Base-by-base conservation (phyloP, 2,113 vertebrate species). In the Poicephalus gulielmi region DNA sequence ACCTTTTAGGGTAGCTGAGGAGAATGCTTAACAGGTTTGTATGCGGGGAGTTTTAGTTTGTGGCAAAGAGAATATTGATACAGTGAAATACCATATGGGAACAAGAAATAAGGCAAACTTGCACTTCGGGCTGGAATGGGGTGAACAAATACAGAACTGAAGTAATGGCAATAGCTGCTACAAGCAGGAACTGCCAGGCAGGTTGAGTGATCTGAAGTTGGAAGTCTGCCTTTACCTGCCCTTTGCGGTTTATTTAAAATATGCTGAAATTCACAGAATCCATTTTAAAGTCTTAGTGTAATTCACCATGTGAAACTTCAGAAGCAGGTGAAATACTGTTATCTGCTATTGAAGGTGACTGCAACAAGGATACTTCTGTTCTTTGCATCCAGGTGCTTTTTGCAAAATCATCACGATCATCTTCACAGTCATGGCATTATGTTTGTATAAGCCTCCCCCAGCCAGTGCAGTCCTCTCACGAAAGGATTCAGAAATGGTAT, bases 391-490 rank as follows among this genome's bases (percentile, higher is more conserved):
- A 98, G 98, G 97, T 98, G 96, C 97, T 89, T 76, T 55, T 93
- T 98, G 97, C 95, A 98, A 98, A 97, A 22, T 94, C 62, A 13
- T 98, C 93, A 97, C 98, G 1, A 83, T 98, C 43, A 15, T 96
- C 93, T 98, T 98, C 97, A 91, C 92, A n/a, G 30, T 95, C 17
- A 30, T 88, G 83, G 97, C 98, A 52, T 24, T 95, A 43, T 94
- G 96, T 81, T 94, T 98, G 37, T 98, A 98, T 89, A 98, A 97
- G 63, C 98, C 98, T 41, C 98, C 98, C 64, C 25, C 60, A 79
- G 41, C 39, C 55, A 59, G 25, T 50, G 59, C 92, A 46, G 67
- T 49, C 13, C 13, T 76, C 18, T 79, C 91, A 55, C 73, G 46
- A 39, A 92, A 76, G 71, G 71, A 96, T 70, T 27, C 79, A 77